Evolutionary conservation across 2,113 vertebrate genomes (phyloP), one percentile per base, ranked within the genome.

Genomic region (Nothoprocta perdicaria): DNA sequence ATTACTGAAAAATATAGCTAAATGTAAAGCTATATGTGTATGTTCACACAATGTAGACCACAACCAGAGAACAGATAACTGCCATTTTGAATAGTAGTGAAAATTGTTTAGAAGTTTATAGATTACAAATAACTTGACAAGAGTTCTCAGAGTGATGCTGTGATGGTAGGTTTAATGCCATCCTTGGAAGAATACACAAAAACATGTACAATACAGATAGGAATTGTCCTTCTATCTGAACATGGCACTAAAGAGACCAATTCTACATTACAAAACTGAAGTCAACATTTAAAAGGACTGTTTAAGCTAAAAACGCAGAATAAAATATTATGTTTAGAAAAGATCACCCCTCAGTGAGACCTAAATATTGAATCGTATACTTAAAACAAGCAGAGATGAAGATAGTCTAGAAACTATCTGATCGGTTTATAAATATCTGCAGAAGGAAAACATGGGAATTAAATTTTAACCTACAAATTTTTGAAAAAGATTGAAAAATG

Each of bases 1-100:
- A 68, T 26, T 85, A 26, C 13, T 31, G n/a, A n/a, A 68, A 40
- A 10, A 6, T 17, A n/a, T 0, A 15, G 0, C 29, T 0, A 57
- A 57, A 57, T 17, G 9, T 57, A 57, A 57, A 31, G 9, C 53
- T 57, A 17, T 16, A 3, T 29, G 4, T 0, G 5, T 60, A 63
- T 66, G 8, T n/a, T 78, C 33, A 65, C 14, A 27, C 50, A 22
- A 78, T 65, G 24, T 3, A 65, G 80, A 12, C 9, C 11, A 27
- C 45, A 22, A 6, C 5, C 38, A 73, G 24, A 41, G 33, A 84
- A 57, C 17, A 38, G 0, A 1, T 61, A 24, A 13, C 55, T 50
- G 9, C 12, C 43, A 89, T 77, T 77, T 27, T 19, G 68, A 52
- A 48, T 1, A 3, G 2, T 35, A 45, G 1, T 24, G n/a, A 69